phyloP scores from a whole-genome alignment of 2,113 vertebrate species.

The Cygnus buccinator region DNA sequence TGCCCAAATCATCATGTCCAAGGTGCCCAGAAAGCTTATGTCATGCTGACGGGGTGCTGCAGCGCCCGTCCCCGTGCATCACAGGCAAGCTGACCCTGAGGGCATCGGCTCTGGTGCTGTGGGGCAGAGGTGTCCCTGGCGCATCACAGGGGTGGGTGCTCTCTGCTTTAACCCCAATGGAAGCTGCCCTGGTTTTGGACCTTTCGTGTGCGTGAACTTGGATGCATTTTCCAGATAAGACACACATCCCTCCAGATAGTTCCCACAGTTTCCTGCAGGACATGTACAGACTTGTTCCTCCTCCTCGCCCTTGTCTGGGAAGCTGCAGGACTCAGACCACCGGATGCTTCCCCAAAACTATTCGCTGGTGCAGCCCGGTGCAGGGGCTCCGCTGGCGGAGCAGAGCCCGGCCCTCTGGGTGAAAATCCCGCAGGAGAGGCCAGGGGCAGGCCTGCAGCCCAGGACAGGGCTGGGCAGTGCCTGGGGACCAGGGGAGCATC shows the following conservation, averaged over 20 bases:
- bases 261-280: neutral
- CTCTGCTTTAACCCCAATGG: neutral
- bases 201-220: neutral
- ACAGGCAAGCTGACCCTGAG: accelerated
- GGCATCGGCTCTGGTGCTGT: accelerated
- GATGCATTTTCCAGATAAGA: neutral
- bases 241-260: neutral
- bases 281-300: constrained; percentile 50
- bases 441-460: accelerated
- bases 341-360: neutral
- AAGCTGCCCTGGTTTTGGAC: neutral
- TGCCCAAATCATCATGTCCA: accelerated
- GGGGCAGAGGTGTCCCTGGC: neutral
- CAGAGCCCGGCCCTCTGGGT: accelerated
- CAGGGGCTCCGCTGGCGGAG: neutral
- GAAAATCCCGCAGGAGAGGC: accelerated
- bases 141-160: neutral
- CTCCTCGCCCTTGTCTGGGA: neutral
- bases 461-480: neutral
- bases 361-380: neutral
- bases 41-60: neutral
- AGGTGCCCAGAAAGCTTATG: accelerated
- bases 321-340: neutral
- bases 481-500: neutral
- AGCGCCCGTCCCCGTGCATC: accelerated